phyloP scores from a whole-genome alignment of 2,113 vertebrate genomes.

The Spheniscus mendiculus region DNA sequence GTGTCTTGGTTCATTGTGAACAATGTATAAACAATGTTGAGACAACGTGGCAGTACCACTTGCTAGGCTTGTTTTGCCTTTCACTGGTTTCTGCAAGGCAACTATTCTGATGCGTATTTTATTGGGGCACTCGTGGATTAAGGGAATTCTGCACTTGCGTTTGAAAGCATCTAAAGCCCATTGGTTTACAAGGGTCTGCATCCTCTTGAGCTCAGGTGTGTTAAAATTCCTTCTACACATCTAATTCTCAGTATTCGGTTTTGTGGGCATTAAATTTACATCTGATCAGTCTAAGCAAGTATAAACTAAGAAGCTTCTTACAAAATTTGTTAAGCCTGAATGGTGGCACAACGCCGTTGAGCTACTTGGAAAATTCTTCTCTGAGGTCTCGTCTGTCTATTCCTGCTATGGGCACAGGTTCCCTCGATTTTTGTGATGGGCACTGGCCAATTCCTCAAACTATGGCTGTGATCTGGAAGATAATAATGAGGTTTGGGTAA shows the following conservation, averaged over 20 bases:
- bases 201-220: background rate
- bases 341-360: background rate
- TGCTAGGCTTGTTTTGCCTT: background rate
- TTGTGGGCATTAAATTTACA: background rate
- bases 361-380: background rate
- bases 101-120: background rate
- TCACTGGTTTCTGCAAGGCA: background rate
- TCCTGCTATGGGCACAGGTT: background rate
- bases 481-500: background rate
- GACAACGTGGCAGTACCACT: background rate
- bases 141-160: background rate
- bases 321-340: background rate
- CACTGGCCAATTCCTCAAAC: background rate
- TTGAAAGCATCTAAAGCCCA: background rate
- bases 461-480: background rate
- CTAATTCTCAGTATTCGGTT: background rate
- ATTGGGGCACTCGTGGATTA: background rate
- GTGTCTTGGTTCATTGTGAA: background rate
- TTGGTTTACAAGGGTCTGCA: background rate
- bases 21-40: background rate
- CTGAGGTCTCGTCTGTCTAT: background rate
- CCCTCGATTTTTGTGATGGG: accelerated
- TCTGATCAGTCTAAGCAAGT: background rate
- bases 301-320: background rate
- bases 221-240: background rate